These are phyloP conservation scores for Eulimnadia texana DNA, from an alignment of 1,140 invertebrate species.

Conservation along the genomic window DNA sequence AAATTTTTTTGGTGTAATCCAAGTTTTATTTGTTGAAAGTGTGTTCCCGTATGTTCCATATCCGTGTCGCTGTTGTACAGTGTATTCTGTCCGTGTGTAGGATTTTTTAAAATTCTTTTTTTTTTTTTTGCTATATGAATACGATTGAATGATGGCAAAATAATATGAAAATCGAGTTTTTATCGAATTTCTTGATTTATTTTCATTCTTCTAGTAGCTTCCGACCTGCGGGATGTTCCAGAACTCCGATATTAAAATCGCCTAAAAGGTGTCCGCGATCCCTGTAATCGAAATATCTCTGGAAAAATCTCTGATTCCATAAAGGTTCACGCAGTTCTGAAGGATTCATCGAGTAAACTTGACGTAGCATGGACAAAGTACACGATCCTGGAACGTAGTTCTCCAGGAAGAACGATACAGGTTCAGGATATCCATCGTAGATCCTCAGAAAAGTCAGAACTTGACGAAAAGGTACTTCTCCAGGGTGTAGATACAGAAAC, in stretches of 20 bases:
- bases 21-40: neutral
- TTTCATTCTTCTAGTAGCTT: too few species aligned
- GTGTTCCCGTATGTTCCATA: neutral
- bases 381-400: slow-evolving; percentile 24
- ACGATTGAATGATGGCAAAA: neutral
- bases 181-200: neutral
- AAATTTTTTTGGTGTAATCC: neutral
- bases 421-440: slow-evolving; percentile 45
- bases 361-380: neutral
- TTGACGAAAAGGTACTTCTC: slow-evolving; percentile 41
- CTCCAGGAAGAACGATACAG: slow-evolving; percentile 41
- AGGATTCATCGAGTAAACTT: neutral
- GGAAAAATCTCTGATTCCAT: neutral
- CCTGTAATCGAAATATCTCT: slow-evolving; percentile 1
- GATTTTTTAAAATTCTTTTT: too few species aligned
- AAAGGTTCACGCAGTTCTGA: neutral
- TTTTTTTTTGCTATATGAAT: neutral
- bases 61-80: neutral
- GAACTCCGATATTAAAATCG: neutral
- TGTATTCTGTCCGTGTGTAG: neutral
- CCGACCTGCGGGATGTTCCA: neutral
- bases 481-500: slow-evolving; percentile 38
- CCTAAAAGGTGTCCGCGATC: neutral
- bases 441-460: slow-evolving; percentile 47
- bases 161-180: neutral